Evolutionary conservation across 53 echinoderm and acorn worm species (phyloP).

Genomic region (Echinometra lucunter): DNA sequence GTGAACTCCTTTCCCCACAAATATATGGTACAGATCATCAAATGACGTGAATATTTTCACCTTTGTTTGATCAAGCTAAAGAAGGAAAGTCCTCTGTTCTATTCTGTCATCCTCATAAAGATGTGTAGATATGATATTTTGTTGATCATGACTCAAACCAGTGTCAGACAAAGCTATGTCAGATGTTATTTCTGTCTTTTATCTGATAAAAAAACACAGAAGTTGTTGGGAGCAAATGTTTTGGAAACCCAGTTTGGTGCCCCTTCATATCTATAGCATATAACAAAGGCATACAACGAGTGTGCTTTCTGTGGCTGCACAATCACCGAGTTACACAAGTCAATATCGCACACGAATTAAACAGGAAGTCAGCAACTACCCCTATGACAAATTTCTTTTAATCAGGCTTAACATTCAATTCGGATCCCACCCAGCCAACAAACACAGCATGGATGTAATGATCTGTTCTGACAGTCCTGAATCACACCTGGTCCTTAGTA

Average conservation of each 20-base stretch:
- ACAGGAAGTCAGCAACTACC: conserved; percentile 40
- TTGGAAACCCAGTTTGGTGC: not conserved
- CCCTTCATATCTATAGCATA: not conserved
- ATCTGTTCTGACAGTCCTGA: conserved; percentile 39
- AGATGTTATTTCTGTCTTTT: no score
- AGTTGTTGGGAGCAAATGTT: not conserved
- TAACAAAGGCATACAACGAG: not conserved
- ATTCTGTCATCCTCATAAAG: no score
- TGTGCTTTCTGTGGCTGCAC: not conserved
- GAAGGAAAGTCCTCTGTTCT: no score
- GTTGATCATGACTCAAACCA: no score
- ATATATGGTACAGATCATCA: no score
- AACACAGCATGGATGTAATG: not conserved
- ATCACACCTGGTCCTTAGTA: conserved; percentile 12
- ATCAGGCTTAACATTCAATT: conserved; percentile 5
- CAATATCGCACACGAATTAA: conserved; percentile 31
- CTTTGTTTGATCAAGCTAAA: not conserved
- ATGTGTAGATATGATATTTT: no score
- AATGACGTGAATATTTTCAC: not conserved
- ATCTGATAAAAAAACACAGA: no score
- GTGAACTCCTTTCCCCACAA: not conserved
- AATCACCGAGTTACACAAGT: conserved; percentile 16
- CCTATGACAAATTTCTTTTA: conserved; percentile 14
- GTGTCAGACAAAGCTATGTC: no score
- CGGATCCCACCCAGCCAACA: not conserved